These are phyloP conservation scores for Hippolais icterina DNA, from an alignment of 2,113 vertebrate genomes.

Conservation along the genomic window DNA sequence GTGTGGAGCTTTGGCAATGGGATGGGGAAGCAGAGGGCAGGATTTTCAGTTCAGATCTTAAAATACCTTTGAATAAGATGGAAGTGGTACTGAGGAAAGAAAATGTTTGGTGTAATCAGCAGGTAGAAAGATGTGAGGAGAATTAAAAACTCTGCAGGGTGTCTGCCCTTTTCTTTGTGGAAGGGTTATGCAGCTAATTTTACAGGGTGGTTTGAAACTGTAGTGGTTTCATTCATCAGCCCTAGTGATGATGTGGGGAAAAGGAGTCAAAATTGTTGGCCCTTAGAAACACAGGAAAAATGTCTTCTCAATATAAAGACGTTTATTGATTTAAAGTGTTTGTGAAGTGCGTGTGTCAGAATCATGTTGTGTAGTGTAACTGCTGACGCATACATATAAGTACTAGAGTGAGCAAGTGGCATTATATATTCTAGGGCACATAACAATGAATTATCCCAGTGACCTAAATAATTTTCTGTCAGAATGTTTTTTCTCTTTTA, in stretches of 20 bases:
- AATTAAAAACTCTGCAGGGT: neutral
- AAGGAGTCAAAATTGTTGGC: neutral
- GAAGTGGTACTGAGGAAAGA: neutral
- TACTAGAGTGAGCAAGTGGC: neutral
- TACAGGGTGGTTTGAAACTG: neutral
- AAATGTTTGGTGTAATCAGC: neutral
- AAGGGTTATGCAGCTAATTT: neutral
- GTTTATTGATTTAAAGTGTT: neutral
- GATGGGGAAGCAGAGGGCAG: neutral
- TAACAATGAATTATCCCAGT: neutral
- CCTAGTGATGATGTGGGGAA: neutral
- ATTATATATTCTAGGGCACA: neutral
- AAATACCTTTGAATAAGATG: neutral
- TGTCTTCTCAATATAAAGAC: neutral
- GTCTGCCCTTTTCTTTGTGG: neutral
- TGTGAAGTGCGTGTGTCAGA: neutral
- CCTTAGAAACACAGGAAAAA: neutral
- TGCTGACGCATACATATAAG: neutral
- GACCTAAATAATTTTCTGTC: slow-evolving; percentile 34
- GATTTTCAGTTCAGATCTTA: neutral
- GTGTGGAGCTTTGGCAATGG: neutral
- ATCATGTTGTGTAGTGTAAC: neutral
- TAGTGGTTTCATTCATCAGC: neutral
- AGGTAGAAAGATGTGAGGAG: neutral
- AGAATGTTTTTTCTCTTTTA: neutral